Conservation (phyloP, 1,140 invertebrate species). For the Aphelenchoides fujianensis region DNA sequence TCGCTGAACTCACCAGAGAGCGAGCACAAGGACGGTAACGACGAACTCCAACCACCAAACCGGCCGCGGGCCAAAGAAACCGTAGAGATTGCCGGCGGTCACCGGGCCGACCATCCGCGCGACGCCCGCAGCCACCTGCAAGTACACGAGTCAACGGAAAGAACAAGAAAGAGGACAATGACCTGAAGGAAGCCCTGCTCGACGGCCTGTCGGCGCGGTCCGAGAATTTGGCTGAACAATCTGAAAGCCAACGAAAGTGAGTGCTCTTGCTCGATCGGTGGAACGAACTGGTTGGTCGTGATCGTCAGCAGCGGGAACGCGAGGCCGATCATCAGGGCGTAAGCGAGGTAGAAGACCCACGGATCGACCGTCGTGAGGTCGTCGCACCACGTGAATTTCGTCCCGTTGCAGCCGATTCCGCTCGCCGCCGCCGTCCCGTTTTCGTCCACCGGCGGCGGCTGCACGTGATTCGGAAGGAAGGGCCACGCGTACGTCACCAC, state of each 20-base stretch:
- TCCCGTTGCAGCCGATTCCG: conserved; percentile 37
- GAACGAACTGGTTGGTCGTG: conserved; percentile 24
- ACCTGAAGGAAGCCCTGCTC: conserved; percentile 23
- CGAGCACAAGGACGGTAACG: background rate
- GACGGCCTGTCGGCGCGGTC: conserved; percentile 30
- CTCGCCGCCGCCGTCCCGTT: background rate
- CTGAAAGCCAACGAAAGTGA: background rate
- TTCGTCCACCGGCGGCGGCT: background rate
- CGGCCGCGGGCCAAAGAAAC: conserved; percentile 14
- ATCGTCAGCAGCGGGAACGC: conserved; percentile 50
- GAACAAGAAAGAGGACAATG: background rate
- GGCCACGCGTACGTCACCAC: conserved; percentile 32
- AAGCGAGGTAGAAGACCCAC: conserved; percentile 39
- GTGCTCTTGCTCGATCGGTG: background rate
- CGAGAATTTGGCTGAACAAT: conserved; percentile 33
- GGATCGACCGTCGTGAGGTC: conserved; percentile 32
- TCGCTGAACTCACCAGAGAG: too few species aligned
- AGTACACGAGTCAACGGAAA: background rate
- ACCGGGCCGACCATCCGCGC: conserved; percentile 31
- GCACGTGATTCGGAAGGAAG: conserved; percentile 18
- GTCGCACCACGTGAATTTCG: conserved; percentile 45
- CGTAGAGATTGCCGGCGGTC: conserved; percentile 17
- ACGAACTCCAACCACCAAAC: conserved; percentile 12
- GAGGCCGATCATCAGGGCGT: conserved; percentile 46
- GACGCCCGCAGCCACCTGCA: conserved; percentile 30